These are phyloP conservation scores for Phainopepla nitens DNA, from an alignment of 2,113 vertebrate species.

Conservation along the genomic window DNA sequence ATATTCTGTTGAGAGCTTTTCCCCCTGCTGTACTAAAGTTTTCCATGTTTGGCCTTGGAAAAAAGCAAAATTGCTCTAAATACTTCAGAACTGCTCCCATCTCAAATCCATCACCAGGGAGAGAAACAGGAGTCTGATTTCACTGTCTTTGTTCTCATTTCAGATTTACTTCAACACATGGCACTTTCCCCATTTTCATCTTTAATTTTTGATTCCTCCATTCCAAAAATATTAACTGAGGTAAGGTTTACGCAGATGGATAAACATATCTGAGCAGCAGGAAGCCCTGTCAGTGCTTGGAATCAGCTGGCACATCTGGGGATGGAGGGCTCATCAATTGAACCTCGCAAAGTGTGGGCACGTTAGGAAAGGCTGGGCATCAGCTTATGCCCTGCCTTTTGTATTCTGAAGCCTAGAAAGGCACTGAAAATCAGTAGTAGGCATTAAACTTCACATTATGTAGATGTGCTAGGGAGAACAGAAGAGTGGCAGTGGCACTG, in stretches of 20 bases:
- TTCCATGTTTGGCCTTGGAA: neutral
- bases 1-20: neutral
- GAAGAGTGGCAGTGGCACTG: neutral
- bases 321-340: neutral
- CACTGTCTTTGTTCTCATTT: neutral
- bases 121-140: neutral
- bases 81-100: neutral
- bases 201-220: neutral
- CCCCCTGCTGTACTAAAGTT: neutral
- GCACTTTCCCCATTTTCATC: neutral
- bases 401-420: neutral
- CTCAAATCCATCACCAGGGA: neutral
- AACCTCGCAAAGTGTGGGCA: accelerated
- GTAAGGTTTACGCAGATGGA: neutral
- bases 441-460: neutral
- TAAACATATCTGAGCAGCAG: neutral
- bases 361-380: neutral
- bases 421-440: neutral
- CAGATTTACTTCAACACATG: neutral
- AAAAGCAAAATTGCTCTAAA: neutral
- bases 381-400: neutral
- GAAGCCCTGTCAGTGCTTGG: neutral
- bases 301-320: neutral
- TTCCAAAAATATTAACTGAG: neutral
- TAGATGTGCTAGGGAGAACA: neutral